Base-by-base conservation (phyloP, 2,113 vertebrate genomes). In the Anseranas semipalmata region DNA sequence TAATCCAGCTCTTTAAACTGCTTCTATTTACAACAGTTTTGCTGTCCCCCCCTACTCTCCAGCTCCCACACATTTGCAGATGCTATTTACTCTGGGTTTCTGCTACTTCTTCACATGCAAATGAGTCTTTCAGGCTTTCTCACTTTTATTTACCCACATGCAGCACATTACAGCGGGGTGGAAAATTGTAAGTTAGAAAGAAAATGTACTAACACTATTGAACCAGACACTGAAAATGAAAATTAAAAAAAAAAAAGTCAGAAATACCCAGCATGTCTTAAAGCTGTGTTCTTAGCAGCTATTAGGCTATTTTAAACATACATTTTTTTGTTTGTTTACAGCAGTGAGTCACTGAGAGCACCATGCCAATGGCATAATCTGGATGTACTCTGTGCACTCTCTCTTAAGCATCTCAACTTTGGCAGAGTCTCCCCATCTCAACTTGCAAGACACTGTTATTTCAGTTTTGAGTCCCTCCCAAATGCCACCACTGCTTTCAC, bases 21-120 rank as follows among this genome's bases (percentile, higher is more conserved):
- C 89, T 95, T 89, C 84, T 97, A 43, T 95, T 95, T 93, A 91
- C 81, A 94, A 93, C 89, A 90, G 90, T 87, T 96, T 85, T 66
- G 70, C 72, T 86, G 89, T 84, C 25, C 55, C 86, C 76, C 55
- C 8, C 48, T 59, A 91, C 91, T 87, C 80, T 60, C 62, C 87
- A 87, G 67, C 87, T 85, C 96, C 94, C 89, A 94, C 93, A 87
- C 93, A 24, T 76, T 78, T 95, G 81, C 88, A 91, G 87, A 90
- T 25, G 35, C 83, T 88, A 28, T 89, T 77, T 88, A 90, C 76
- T 87, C 91, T 17, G 58, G 35, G 46, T 62, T 93, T 87, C 93
- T 96, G 89, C 80, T 79, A 41, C 90, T 89, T 87, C 93, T 87
- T 94, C 90, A 85, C 85, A 92, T 80, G 92, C 45, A 96, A 93